phyloP scores from a whole-genome alignment of 2,888 invertebrate species.

The Sesia bembeciformis region DNA sequence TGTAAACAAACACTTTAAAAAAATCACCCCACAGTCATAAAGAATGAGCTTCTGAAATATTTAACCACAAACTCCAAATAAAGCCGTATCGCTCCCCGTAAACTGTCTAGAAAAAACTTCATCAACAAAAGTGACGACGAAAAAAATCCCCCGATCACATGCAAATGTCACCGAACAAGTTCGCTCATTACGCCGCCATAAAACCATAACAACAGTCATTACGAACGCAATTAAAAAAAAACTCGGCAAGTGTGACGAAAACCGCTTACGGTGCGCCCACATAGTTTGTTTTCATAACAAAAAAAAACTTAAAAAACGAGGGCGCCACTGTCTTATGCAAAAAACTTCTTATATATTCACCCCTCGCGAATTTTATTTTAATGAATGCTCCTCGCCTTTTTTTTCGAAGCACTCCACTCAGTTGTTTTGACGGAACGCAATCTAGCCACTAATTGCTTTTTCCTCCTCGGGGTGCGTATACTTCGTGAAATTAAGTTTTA shows the following conservation, averaged over 20 bases:
- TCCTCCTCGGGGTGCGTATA: conserved; percentile 65
- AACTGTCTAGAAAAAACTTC: conserved; percentile 56
- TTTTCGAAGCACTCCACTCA: conserved; percentile 58
- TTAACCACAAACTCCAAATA: conserved; percentile 66
- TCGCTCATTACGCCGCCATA: conserved; percentile 63
- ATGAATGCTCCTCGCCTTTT: conserved; percentile 65
- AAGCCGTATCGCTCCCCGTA: conserved; percentile 53
- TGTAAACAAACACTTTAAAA: conserved; percentile 38
- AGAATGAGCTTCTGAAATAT: conserved; percentile 62
- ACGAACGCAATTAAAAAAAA: conserved; percentile 69
- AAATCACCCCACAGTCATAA: conserved; percentile 56
- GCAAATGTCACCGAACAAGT: conserved; percentile 64
- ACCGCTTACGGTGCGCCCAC: conserved; percentile 69
- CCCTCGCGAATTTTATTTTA: conserved; percentile 71
- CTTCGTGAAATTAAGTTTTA: conserved; percentile 70
- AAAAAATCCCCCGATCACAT: conserved; percentile 63
- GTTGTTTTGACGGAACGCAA: conserved; percentile 74
- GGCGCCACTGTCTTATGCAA: conserved; percentile 72
- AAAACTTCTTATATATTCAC: conserved; percentile 73
- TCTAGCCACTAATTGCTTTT: conserved; percentile 75
- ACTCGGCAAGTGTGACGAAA: conserved; percentile 66
- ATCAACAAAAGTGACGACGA: conserved; percentile 49
- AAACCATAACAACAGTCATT: conserved; percentile 71
- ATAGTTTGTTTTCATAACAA: conserved; percentile 64
- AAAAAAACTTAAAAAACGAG: conserved; percentile 50